Evolutionary conservation across 2,797 vertebrate genomes (phyloP).

Genomic region (Zalophus californianus): DNA sequence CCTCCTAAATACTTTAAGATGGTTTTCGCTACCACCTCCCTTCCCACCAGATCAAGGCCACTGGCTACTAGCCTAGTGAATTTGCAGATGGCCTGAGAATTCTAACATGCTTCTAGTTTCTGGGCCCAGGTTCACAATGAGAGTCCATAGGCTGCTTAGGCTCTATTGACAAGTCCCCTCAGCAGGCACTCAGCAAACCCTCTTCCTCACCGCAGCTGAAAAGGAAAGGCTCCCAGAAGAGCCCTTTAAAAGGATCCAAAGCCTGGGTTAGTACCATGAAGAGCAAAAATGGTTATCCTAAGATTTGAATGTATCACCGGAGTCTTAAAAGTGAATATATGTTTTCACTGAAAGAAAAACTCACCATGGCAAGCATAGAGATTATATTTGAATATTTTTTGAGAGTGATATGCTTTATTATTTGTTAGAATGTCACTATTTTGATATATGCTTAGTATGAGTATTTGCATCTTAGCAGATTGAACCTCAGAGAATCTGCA

Average conservation of each 20-base stretch:
- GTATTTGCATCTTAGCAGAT: constrained; percentile 29
- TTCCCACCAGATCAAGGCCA: not conserved
- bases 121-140: not conserved
- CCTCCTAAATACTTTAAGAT: not conserved
- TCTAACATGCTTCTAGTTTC: not conserved
- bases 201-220: not conserved
- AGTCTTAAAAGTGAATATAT: constrained; percentile 3
- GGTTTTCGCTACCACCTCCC: not conserved
- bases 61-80: no score
- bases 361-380: not conserved
- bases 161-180: not conserved
- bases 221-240: not conserved
- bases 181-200: not conserved
- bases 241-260: not conserved
- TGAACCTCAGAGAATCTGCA: constrained; percentile 43
- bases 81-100: not conserved
- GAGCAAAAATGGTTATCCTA: not conserved
- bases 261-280: not conserved
- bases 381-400: constrained; percentile 58
- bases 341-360: constrained; percentile 31
- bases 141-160: not conserved
- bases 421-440: not conserved
- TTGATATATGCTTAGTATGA: constrained; percentile 29
- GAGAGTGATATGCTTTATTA: constrained; percentile 1
- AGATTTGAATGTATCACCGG: not conserved